Conservation (phyloP, 2,888 invertebrate species). For the Stenodema calcarata region DNA sequence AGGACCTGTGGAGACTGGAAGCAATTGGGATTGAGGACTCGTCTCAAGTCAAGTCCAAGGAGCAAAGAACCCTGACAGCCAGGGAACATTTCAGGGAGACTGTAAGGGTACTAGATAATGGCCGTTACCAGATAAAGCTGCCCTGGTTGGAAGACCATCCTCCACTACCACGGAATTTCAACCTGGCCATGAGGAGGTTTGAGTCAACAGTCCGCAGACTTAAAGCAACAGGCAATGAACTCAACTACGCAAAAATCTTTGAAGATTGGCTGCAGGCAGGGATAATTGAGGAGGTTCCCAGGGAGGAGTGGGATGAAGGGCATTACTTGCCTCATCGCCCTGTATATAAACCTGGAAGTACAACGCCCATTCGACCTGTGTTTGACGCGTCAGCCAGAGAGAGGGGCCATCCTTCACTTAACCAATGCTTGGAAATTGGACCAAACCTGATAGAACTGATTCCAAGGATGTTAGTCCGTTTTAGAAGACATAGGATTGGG, state of each 20-base stretch:
- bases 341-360: too few relatives aligned
- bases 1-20: constrained; percentile 51
- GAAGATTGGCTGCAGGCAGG: constrained; percentile 57
- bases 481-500: too few relatives aligned
- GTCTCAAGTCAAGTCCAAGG: constrained; percentile 2
- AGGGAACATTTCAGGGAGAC: constrained; percentile 55
- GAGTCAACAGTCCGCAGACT: constrained; percentile 56
- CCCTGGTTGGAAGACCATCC: constrained; percentile 60
- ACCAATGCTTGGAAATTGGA: too few relatives aligned
- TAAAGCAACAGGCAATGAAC: constrained; percentile 52
- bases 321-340: constrained; percentile 31
- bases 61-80: constrained; percentile 15
- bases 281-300: constrained; percentile 57
- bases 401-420: too few relatives aligned
- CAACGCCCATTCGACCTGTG: too few relatives aligned
- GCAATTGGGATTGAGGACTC: constrained; percentile 50
- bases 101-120: constrained; percentile 56
- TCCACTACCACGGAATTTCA: constrained; percentile 57
- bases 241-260: constrained; percentile 58
- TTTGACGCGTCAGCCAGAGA: too few relatives aligned
- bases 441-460: too few relatives aligned
- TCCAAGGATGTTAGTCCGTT: too few relatives aligned
- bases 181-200: constrained; percentile 57
- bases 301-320: constrained; percentile 45
- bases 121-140: constrained; percentile 59